A percentile compares a stretch with the other conserved stretches of the same genome.
Evolutionary conservation across 2,797 vertebrate genomes (phyloP).

Genomic region (Microctenopoma steveboyesi): DNA sequence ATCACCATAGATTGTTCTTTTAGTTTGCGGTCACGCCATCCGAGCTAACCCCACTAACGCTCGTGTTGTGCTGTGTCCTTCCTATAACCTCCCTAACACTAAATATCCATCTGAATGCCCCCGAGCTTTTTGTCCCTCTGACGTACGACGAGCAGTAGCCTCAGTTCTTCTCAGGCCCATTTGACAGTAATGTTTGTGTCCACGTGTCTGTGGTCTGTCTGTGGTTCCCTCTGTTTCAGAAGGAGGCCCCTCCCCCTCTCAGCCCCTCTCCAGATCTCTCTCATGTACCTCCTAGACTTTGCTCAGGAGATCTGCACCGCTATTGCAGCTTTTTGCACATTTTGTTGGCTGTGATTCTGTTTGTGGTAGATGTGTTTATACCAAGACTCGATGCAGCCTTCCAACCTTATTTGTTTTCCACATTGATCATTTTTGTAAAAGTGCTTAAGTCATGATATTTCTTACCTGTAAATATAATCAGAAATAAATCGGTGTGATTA

Average conservation of each 20-base stretch:
- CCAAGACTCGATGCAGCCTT: slow-evolving; percentile 71
- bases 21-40: not conserved
- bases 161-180: slow-evolving; percentile 24
- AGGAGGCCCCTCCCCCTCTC: slow-evolving; percentile 83
- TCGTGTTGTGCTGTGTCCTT: slow-evolving; percentile 34
- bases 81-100: slow-evolving; percentile 33
- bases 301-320: slow-evolving; percentile 52
- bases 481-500: slow-evolving; percentile 89
- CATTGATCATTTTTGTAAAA: slow-evolving; percentile 77
- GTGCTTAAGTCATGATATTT: slow-evolving; percentile 90
- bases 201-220: slow-evolving; percentile 77
- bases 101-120: slow-evolving; percentile 21
- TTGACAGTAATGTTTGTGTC: slow-evolving; percentile 63
- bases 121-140: slow-evolving; percentile 11
- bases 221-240: slow-evolving; percentile 91
- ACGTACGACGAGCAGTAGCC: not conserved
- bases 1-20: not conserved
- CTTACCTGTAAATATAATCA: slow-evolving; percentile 86
- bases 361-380: slow-evolving; percentile 71
- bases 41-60: slow-evolving; percentile 54
- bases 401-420: slow-evolving; percentile 82
- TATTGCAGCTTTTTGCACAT: slow-evolving; percentile 45
- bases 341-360: slow-evolving; percentile 60
- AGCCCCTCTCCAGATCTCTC: slow-evolving; percentile 86
- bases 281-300: slow-evolving; percentile 81